Evolutionary conservation across 2,888 invertebrate species (phyloP), one percentile per base, ranked within the genome.

Genomic region (Tricholauxania praeusta): DNA sequence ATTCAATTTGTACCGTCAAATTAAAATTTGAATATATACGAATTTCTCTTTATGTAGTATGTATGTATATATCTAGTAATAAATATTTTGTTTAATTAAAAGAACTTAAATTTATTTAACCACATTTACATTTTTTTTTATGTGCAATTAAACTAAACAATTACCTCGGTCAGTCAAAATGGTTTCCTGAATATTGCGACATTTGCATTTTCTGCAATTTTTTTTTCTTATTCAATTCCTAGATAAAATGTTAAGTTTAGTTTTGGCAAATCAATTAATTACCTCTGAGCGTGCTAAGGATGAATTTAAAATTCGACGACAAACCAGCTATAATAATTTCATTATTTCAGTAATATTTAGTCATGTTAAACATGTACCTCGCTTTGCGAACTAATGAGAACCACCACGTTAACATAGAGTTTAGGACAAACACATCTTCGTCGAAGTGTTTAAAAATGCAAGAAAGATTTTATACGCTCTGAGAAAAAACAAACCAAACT

Each of bases 241-340:
- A 70, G 15, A 70, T 70, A 47, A 28, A 52, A 63, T 64, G 19
- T 48, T 70, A 55, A 47, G 47, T 67, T 17, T 19, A 64, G 17
- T 47, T 67, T 67, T 63, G 49, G 60, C 48, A 67, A 59, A 69
- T 59, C 17, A 60, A 51, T 48, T 15, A 70, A 62, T 70, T 70
- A 70, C 70, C 70, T 70, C 70, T 70, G 63, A 17, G 48, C 51
- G 70, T 47, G 53, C 63, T 70, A 70, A 19, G 19, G 70, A 39
- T 70, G 70, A 39, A 59, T 59, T 59, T 47, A 69, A 59, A 63
- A 53, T 48, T 17, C 70, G 32, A 52, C 47, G 39, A 53, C 49
- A 57, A 28, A 62, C 17, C 32, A 51, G 64, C 64, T 64, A 64
- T 62, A 70, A 63, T 62, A 53, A 51, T 63, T 62, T 48, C 49